A percentile compares a stretch with the other conserved stretches of the same genome.
Evolutionary conservation across 2,113 vertebrate species (phyloP).

Genomic region (Regulus satrapa): DNA sequence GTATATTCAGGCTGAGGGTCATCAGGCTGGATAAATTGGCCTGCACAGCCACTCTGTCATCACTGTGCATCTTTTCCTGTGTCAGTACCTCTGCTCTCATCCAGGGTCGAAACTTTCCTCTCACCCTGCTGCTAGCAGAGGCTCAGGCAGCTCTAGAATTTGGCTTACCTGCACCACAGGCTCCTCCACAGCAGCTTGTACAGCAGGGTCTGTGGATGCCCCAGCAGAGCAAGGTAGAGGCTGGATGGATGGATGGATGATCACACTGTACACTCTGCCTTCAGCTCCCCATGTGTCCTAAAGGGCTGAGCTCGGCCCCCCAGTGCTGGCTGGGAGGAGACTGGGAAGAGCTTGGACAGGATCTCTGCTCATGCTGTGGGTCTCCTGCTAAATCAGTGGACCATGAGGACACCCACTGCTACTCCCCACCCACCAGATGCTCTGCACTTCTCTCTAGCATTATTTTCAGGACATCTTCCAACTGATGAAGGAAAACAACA

Average conservation of each 20-base stretch:
- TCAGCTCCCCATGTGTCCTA: not conserved
- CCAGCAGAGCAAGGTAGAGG: not conserved
- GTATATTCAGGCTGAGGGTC: not conserved
- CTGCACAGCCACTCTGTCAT: not conserved
- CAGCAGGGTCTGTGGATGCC: not conserved
- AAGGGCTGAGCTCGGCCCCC: not conserved
- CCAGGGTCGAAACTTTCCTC: not conserved
- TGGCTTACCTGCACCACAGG: not conserved
- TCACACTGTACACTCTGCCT: not conserved
- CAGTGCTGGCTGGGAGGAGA: not conserved
- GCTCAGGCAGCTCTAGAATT: not conserved
- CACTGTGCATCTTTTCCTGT: not conserved
- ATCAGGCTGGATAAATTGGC: rapidly evolving
- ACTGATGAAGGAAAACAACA: conserved; percentile 50
- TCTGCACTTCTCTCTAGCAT: not conserved
- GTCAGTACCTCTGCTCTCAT: not conserved
- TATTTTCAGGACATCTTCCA: conserved; percentile 44
- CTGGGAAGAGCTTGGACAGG: not conserved
- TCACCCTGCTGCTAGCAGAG: not conserved
- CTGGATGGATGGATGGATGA: not conserved
- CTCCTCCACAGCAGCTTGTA: not conserved
- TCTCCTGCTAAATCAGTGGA: not conserved
- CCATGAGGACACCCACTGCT: not conserved
- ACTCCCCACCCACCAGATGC: conserved; percentile 32
- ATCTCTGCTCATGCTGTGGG: not conserved